phyloP scores from a whole-genome alignment of 2,888 invertebrate genomes.

The Drosophila sordidapex region DNA sequence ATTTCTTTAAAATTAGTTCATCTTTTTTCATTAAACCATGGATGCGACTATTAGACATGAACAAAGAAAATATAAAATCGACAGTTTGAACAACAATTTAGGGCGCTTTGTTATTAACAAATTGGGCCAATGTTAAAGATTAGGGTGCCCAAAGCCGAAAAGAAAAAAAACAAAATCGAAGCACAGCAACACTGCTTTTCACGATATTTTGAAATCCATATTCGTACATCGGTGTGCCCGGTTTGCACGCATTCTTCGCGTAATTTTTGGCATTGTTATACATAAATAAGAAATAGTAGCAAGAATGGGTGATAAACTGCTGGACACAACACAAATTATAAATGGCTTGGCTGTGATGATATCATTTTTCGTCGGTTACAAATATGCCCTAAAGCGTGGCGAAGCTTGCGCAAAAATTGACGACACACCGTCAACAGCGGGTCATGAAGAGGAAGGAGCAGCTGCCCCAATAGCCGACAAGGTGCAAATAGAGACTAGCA shows the following conservation, averaged over 20 bases:
- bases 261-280: slow-evolving; percentile 20
- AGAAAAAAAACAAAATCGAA: neutral
- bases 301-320: slow-evolving; percentile 80
- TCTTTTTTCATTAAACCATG: neutral
- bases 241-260: slow-evolving; percentile 27
- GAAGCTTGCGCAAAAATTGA: slow-evolving; percentile 67
- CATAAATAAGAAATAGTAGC: slow-evolving; percentile 18
- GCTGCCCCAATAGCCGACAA: slow-evolving; percentile 54
- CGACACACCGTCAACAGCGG: slow-evolving; percentile 30
- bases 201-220: slow-evolving; percentile 35
- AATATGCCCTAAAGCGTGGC: slow-evolving; percentile 82
- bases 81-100: neutral
- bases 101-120: neutral
- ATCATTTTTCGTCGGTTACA: slow-evolving; percentile 85
- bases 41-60: neutral
- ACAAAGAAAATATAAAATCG: neutral
- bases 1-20: neutral
- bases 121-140: neutral
- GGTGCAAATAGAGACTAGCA: slow-evolving; percentile 44
- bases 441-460: slow-evolving; percentile 32
- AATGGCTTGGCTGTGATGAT: slow-evolving; percentile 84
- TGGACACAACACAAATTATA: slow-evolving; percentile 83
- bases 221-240: slow-evolving; percentile 34
- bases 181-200: slow-evolving; percentile 14
- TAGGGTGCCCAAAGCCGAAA: neutral